These are phyloP conservation scores for Byasa hedistus DNA, from an alignment of 2,888 invertebrate genomes.

Conservation along the genomic window DNA sequence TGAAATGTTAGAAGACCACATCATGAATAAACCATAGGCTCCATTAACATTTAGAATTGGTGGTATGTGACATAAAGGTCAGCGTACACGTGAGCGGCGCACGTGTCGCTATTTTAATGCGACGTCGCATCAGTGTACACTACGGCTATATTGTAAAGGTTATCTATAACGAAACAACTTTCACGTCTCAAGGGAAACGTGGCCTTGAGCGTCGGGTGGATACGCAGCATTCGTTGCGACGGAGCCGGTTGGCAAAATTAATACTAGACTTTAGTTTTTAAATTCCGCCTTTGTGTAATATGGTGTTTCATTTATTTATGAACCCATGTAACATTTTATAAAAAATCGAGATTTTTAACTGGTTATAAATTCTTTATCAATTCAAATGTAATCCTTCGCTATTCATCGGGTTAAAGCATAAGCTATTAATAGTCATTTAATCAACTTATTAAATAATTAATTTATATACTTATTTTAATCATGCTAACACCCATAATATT, in stretches of 20 bases:
- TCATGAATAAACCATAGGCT: slow-evolving; percentile 20
- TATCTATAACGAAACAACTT: slow-evolving; percentile 64
- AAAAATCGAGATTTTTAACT: neutral
- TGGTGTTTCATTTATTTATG: neutral
- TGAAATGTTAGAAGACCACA: slow-evolving; percentile 10
- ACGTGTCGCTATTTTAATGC: slow-evolving; percentile 39
- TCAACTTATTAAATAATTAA: too few relatives aligned
- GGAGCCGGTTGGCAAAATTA: slow-evolving; percentile 17
- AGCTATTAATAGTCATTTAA: too few relatives aligned
- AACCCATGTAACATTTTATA: neutral
- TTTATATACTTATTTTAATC: too few relatives aligned
- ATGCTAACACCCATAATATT: too few relatives aligned
- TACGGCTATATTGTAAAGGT: slow-evolving; percentile 41
- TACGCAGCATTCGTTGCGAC: slow-evolving; percentile 19
- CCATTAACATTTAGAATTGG: slow-evolving; percentile 26
- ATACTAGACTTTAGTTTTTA: slow-evolving; percentile 17
- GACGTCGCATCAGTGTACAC: slow-evolving; percentile 45
- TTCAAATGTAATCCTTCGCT: too few relatives aligned
- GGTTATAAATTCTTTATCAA: too few relatives aligned
- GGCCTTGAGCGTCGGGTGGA: slow-evolving; percentile 51
- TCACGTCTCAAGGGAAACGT: slow-evolving; percentile 69
- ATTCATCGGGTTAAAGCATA: too few relatives aligned
- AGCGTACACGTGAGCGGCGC: slow-evolving; percentile 36
- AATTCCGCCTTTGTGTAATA: neutral
- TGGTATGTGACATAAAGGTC: slow-evolving; percentile 35